Base-by-base conservation (phyloP, 2,113 vertebrate genomes). In the Ptilorrhoa leucosticta region DNA sequence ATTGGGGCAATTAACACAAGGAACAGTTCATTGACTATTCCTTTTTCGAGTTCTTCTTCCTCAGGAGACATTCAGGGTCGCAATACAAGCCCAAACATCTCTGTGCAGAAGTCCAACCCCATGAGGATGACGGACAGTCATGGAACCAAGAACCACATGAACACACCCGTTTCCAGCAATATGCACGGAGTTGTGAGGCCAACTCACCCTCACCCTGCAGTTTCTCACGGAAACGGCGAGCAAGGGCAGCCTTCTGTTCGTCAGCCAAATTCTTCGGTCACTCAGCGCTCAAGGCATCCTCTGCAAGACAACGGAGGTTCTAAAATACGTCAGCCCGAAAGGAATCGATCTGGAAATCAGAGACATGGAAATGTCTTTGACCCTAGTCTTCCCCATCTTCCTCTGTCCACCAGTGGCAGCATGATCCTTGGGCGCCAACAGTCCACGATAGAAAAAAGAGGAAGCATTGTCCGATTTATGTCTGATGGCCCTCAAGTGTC, bases 391-490 rank as follows among this genome's bases (percentile, higher is more conserved):
- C 98, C 98, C 45, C 99, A 99, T 60, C 98, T 99, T 73, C 97
- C 99, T 33, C 97, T 99, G 42, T 96, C 99, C 30, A 92, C 98
- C 5, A 96, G 98, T 7, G 96, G 99, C 58, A 98, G 98, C 30
- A 99, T 99, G 98, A 98, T 99, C 90, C 98, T 99, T 56, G 97
- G 99, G 66, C 98, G 99, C n/a, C 98, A 99, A 6, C 99, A 99
- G 80, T 87, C 98, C 10, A 47, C 98, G 0, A 97, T 98, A 56
- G 99, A 99, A 76, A 98, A 99, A 51, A 98, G 99, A 96, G 98
- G 99, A 93, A 98, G 99, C 72, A 99, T 99, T 17, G 99, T 99
- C 51, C 98, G 99, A 72, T 99, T 99, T 70, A 99, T 99, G 99
- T 93, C 99, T 4, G 99, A 99, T 17, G 97, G 98, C n/a, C 96